A percentile compares a stretch with the other conserved stretches of the same genome.
Conservation (phyloP, 2,797 vertebrate genomes). For the Dicrostonyx torquatus region DNA sequence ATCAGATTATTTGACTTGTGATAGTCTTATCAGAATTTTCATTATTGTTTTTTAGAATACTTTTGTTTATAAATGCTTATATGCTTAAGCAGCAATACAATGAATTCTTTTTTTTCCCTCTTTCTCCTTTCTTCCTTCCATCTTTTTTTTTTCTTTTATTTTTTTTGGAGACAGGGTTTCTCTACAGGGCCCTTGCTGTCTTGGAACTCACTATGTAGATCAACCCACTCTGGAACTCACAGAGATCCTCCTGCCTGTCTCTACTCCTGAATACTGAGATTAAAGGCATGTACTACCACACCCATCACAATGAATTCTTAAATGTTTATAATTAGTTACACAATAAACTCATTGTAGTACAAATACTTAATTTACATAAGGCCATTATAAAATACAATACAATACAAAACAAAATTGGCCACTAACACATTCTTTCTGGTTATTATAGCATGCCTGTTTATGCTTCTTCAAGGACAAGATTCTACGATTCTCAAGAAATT, state of each 20-base stretch:
- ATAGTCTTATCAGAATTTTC: background rate
- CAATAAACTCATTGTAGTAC: background rate
- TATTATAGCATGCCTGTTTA: background rate
- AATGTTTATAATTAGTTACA: slow-evolving; percentile 39
- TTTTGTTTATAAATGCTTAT: slow-evolving; percentile 55
- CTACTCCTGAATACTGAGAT: background rate
- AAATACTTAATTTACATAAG: slow-evolving; percentile 48
- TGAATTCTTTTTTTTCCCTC: background rate
- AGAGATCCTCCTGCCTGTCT: background rate
- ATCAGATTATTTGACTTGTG: background rate
- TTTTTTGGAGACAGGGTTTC: background rate
- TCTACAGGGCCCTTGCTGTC: background rate
- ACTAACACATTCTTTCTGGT: background rate
- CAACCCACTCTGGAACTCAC: background rate
- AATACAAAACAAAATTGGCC: background rate
- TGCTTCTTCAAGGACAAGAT: background rate
- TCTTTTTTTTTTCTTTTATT: too few relatives aligned
- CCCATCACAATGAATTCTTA: background rate
- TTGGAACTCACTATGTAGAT: background rate
- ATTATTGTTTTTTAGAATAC: background rate
- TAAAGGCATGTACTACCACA: background rate
- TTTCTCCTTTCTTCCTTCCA: background rate
- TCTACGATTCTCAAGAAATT: background rate
- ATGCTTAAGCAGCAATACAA: background rate
- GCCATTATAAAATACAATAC: background rate